phyloP scores from a whole-genome alignment of 2,888 invertebrate species.

The Acrobasis repandana region DNA sequence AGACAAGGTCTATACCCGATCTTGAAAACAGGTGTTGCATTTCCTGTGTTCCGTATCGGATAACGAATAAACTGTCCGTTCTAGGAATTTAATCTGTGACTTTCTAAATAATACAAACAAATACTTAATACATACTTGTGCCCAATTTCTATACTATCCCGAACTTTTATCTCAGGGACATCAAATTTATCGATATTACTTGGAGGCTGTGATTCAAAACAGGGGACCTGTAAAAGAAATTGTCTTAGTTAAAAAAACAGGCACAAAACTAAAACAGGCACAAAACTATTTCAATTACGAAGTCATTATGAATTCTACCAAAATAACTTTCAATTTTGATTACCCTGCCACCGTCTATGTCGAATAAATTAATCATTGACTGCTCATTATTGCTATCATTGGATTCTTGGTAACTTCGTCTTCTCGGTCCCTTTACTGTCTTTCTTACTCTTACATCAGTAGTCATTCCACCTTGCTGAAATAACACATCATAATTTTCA shows the following conservation, averaged over 20 bases:
- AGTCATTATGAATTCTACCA: background rate
- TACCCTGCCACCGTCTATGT: background rate
- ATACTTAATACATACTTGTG: constrained; percentile 52
- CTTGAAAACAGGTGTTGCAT: background rate
- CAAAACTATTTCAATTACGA: background rate
- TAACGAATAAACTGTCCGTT: too few species aligned
- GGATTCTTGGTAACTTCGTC: constrained; percentile 27
- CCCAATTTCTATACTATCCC: constrained; percentile 67
- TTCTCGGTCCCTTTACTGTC: constrained; percentile 41
- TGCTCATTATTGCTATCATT: background rate
- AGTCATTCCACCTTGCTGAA: constrained; percentile 45
- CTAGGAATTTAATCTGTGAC: too few species aligned
- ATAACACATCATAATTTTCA: constrained; percentile 56
- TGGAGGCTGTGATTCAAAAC: background rate
- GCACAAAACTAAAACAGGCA: too few species aligned
- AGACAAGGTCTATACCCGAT: background rate
- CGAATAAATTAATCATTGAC: background rate
- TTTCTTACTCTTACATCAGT: constrained; percentile 54
- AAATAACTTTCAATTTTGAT: background rate
- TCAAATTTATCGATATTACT: constrained; percentile 20
- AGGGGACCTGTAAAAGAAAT: background rate
- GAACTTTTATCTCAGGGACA: constrained; percentile 48
- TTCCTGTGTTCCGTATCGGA: too few species aligned
- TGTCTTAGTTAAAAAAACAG: background rate
- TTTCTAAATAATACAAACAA: too few species aligned